These are phyloP conservation scores for Dinoponera quadriceps DNA, from an alignment of 1,140 invertebrate species.

Conservation along the genomic window DNA sequence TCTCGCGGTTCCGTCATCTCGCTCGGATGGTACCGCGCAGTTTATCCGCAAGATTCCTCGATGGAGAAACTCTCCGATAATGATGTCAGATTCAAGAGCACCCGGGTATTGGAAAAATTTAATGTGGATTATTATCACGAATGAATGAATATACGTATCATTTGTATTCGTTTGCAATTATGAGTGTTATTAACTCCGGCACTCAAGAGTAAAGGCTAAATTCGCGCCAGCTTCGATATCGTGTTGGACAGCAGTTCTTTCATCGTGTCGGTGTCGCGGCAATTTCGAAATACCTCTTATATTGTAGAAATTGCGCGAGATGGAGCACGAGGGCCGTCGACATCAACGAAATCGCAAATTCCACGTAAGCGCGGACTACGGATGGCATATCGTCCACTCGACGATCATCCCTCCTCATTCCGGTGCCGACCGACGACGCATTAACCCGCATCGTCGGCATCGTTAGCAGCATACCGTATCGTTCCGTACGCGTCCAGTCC, in stretches of 20 bases:
- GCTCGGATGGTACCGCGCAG: slow-evolving; percentile 29
- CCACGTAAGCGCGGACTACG: slow-evolving; percentile 74
- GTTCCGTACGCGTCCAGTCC: slow-evolving; percentile 70
- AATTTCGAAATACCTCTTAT: slow-evolving; percentile 57
- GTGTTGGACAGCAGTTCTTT: neutral
- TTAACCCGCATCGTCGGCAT: slow-evolving; percentile 79
- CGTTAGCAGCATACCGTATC: slow-evolving; percentile 82
- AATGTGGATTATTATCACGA: too few species aligned
- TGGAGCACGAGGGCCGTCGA: neutral
- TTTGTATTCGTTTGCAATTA: too few species aligned
- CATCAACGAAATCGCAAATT: slow-evolving; percentile 79
- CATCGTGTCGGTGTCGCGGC: neutral
- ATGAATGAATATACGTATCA: too few species aligned
- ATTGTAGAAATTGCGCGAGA: slow-evolving; percentile 1
- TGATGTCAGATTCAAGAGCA: too few species aligned
- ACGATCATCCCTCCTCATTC: slow-evolving; percentile 46
- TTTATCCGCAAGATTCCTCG: slow-evolving; percentile 52
- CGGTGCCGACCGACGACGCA: slow-evolving; percentile 68
- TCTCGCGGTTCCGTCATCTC: slow-evolving; percentile 35
- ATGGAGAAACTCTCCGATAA: neutral
- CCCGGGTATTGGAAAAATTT: too few species aligned
- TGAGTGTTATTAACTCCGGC: too few species aligned
- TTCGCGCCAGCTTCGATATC: too few species aligned
- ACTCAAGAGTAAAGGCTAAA: too few species aligned
- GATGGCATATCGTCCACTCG: slow-evolving; percentile 62